Base-by-base conservation (phyloP, 2,888 invertebrate genomes). In the Flexamia atlantica region DNA sequence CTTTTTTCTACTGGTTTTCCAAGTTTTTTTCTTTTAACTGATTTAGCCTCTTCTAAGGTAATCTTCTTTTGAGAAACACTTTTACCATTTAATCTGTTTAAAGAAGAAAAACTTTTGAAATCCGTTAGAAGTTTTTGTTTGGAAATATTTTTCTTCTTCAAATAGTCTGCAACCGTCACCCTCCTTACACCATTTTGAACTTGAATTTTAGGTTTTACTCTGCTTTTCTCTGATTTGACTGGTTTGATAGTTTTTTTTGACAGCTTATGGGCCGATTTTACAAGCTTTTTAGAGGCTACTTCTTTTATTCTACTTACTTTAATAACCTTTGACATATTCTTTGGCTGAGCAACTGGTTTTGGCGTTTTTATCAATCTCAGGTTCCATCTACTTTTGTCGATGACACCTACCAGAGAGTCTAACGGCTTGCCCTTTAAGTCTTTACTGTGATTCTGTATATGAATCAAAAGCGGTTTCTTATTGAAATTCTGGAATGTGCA, bases 401-500 rank as follows among this genome's bases (percentile, higher is more conserved):
- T 74, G 0, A 32, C n/a, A 3, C 72, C 81, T n/a, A 84, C 53
- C 23, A 70, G 20, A 28, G 57, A 76, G 10, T 42, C 36, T 57
- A 32, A n/a, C 1, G 79, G 5, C 20, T 28, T 36, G 9, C 46
- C 46, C 0, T 36, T 79, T 2, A 30, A 50, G 4, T 57, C 79
- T 36, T 50, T 17, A 28, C 25, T 53, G 57, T 79, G 79, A 5
- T n/a, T 12, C 25, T 50, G 25, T 20, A 79, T n/a, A 36, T 79
- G 79, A 25, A 14, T 10, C 50, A 32, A 9, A 53, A 76, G 79
- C 17, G 42, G 46, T n/a, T 32, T 53, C 20, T 76, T 82, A 5
- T 36, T 28, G 25, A 57, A 82, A 14, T 79, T 70, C 20, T 68
- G 64, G 64, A 68, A 84, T 30, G 68, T 70, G 70, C 84, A 84